Conservation (phyloP, 1,140 invertebrate genomes). For the Zaprionus lachaisei region DNA sequence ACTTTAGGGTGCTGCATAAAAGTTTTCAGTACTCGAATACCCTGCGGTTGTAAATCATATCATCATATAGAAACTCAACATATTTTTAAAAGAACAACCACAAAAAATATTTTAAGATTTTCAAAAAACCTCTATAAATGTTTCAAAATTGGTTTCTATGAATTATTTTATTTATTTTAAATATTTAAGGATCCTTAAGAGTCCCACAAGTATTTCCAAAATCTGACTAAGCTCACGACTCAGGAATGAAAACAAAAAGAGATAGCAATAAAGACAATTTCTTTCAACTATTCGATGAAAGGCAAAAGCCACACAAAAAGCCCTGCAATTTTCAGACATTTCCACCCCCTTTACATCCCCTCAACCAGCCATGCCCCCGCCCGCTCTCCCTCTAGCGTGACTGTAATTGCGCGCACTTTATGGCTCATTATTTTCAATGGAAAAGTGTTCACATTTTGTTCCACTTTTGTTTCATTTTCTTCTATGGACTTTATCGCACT, state of each 20-base stretch:
- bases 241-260: background rate
- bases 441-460: constrained; percentile 45
- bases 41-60: too few species aligned
- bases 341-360: background rate
- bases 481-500: background rate
- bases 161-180: background rate
- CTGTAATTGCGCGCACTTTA: constrained; percentile 68
- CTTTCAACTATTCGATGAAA: constrained; percentile 62
- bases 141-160: background rate
- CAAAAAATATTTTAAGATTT: too few species aligned
- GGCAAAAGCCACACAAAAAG: constrained; percentile 29
- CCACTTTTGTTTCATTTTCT: constrained; percentile 15
- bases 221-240: constrained; percentile 5
- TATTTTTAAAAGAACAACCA: too few species aligned
- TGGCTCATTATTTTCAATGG: constrained; percentile 73
- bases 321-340: constrained; percentile 35
- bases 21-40: too few species aligned
- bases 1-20: too few species aligned
- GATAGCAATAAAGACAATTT: constrained; percentile 28
- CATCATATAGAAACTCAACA: too few species aligned
- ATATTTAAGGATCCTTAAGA: constrained; percentile 14
- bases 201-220: background rate
- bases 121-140: too few species aligned
- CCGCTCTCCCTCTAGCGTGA: background rate
- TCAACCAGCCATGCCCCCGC: background rate